Conservation (phyloP, 2,113 vertebrate species). For the Brachionichthys hirsutus region DNA sequence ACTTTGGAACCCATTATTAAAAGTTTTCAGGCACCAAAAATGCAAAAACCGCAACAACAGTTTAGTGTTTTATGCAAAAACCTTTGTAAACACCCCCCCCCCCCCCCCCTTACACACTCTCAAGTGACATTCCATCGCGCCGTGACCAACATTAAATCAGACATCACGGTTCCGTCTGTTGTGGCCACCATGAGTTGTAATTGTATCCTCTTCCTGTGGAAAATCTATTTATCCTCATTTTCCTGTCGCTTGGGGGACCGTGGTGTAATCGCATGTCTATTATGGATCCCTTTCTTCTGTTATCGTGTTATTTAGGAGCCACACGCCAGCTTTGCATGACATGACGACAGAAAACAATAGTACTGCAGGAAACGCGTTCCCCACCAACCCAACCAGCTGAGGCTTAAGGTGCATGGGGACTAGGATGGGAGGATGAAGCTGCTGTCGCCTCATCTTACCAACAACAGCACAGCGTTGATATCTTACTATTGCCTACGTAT, state of each 20-base stretch:
- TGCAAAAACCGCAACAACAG: too few relatives aligned
- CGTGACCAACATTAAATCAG: slow-evolving; percentile 50
- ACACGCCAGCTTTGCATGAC: slow-evolving; percentile 58
- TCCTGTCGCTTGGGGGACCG: slow-evolving; percentile 10
- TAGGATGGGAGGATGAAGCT: slow-evolving; percentile 39
- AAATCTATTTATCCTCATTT: slow-evolving; percentile 41
- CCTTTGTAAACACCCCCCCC: too few relatives aligned
- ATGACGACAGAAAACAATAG: slow-evolving; percentile 77
- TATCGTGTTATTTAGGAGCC: slow-evolving; percentile 56
- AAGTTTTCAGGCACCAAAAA: too few relatives aligned
- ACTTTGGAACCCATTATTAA: too few relatives aligned
- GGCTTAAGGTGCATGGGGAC: slow-evolving; percentile 62
- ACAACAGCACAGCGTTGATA: slow-evolving; percentile 1
- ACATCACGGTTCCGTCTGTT: slow-evolving; percentile 29
- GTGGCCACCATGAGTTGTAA: slow-evolving; percentile 35
- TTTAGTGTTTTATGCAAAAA: too few relatives aligned
- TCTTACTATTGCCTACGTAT: too few relatives aligned
- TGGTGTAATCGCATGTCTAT: slow-evolving; percentile 51
- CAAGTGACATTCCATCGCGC: slow-evolving; percentile 31
- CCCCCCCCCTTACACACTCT: slow-evolving; percentile 28
- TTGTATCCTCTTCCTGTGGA: slow-evolving; percentile 31
- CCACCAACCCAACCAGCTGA: slow-evolving; percentile 58
- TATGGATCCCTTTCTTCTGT: slow-evolving; percentile 47
- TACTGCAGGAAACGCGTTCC: slow-evolving; percentile 73
- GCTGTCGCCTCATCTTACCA: slow-evolving; percentile 21